phyloP scores from a whole-genome alignment of 2,888 invertebrate species.

The Melanargia galathea region DNA sequence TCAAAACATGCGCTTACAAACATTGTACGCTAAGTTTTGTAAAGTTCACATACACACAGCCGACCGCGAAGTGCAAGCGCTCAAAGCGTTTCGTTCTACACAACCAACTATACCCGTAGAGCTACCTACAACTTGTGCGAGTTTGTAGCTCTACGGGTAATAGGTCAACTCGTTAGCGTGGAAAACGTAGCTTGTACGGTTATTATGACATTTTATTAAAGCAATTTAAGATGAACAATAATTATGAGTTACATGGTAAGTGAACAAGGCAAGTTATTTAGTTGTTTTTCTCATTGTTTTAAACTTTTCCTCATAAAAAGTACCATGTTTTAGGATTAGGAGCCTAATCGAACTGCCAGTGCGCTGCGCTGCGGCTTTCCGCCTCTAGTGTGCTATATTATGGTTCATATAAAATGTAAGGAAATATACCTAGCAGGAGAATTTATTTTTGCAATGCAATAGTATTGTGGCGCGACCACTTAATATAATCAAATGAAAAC shows the following conservation, averaged over 20 bases:
- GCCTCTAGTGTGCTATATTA: no score
- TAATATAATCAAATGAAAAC: no score
- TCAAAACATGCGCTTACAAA: neutral
- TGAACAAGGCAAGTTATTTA: neutral
- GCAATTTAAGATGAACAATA: conserved; percentile 24
- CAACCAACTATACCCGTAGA: conserved; percentile 13
- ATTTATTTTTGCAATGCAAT: no score
- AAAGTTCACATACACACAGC: conserved; percentile 5
- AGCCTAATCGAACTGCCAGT: no score
- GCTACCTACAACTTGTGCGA: neutral
- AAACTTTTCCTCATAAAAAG: no score
- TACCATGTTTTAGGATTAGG: no score
- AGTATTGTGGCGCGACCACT: no score
- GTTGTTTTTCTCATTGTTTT: neutral
- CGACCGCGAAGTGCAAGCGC: conserved; percentile 25
- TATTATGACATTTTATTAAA: conserved; percentile 28
- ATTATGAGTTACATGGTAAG: conserved; percentile 12
- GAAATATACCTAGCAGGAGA: no score
- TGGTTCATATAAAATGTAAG: no score
- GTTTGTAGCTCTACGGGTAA: conserved; percentile 19
- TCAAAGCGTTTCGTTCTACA: conserved; percentile 31
- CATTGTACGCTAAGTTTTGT: neutral
- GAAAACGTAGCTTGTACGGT: conserved; percentile 27
- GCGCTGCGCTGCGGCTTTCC: no score
- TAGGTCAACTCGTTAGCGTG: conserved; percentile 33